Percentiles rank a stretch among this genome's conserved stretches.
Evolutionary conservation across 2,797 vertebrate species (phyloP).

Genomic region (Syndactyla subalaris): DNA sequence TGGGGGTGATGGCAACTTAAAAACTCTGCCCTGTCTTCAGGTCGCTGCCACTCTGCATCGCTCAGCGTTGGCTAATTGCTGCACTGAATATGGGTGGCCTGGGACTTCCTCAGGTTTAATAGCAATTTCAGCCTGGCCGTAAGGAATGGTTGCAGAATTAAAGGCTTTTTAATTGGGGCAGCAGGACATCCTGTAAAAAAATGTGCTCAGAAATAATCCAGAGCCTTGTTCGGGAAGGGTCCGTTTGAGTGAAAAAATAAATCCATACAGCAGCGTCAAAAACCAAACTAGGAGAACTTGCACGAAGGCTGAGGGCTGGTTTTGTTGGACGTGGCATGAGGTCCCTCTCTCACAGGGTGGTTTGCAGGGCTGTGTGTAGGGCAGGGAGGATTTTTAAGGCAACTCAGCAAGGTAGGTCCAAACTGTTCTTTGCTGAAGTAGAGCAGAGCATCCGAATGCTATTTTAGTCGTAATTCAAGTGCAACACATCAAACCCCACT

Average conservation of each 20-base stretch:
- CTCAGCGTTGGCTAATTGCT: not conserved
- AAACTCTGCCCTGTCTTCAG: not conserved
- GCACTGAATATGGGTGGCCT: slow-evolving; percentile 8
- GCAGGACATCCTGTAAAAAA: not conserved
- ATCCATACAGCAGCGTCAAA: not conserved
- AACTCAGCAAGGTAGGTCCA: not conserved
- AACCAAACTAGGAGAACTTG: not conserved
- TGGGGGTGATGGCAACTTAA: not conserved
- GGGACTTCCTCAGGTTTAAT: slow-evolving; percentile 12
- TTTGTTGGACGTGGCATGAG: fast-evolving
- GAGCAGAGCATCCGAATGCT: not conserved
- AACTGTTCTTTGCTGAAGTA: not conserved
- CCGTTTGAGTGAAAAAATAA: not conserved
- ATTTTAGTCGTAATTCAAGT: not conserved
- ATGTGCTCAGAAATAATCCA: not conserved
- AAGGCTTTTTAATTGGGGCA: slow-evolving; percentile 45
- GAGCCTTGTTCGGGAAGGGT: not conserved
- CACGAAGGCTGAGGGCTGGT: fast-evolving
- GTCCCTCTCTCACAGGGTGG: not conserved
- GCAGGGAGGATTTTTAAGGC: not conserved
- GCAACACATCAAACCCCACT: not conserved
- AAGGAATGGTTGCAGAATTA: not conserved
- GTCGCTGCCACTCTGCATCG: not conserved
- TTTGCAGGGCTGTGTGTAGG: fast-evolving
- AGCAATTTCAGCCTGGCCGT: slow-evolving; percentile 11